These are phyloP conservation scores for Drosophila kanapiae DNA, from an alignment of 1,140 invertebrate genomes.

Conservation along the genomic window DNA sequence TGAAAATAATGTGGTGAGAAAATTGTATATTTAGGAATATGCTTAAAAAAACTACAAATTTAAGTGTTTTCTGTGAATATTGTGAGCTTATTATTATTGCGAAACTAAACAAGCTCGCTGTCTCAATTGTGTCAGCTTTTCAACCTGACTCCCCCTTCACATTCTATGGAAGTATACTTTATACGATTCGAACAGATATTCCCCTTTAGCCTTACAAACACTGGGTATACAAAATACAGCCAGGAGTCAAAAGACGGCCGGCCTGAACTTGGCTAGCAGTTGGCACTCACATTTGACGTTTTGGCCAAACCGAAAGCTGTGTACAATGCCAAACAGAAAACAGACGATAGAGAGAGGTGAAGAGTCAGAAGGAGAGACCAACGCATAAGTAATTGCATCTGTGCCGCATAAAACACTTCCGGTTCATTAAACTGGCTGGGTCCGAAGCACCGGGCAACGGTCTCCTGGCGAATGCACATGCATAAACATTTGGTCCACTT, in stretches of 20 bases:
- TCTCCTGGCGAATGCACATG: constrained; percentile 11
- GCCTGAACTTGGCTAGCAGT: constrained; percentile 28
- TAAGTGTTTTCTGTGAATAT: background rate
- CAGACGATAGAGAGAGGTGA: constrained; percentile 2
- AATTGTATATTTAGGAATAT: too few species aligned
- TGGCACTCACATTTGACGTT: constrained; percentile 56
- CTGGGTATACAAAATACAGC: background rate
- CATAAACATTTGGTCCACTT: constrained; percentile 35
- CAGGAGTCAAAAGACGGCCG: background rate
- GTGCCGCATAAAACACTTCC: constrained; percentile 72
- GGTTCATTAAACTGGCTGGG: constrained; percentile 67
- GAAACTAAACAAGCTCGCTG: too few species aligned
- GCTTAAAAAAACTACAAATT: too few species aligned
- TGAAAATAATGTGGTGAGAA: too few species aligned
- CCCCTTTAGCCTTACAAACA: background rate
- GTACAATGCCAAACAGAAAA: constrained; percentile 30
- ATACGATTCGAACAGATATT: background rate
- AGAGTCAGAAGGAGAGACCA: constrained; percentile 6
- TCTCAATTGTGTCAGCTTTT: too few species aligned
- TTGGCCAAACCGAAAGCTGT: constrained; percentile 56
- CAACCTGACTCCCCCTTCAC: too few species aligned
- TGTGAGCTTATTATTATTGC: background rate
- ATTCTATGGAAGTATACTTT: too few species aligned
- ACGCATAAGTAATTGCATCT: constrained; percentile 68
- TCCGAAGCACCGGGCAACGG: constrained; percentile 23